These are phyloP conservation scores for Eupelmus urozonus DNA, from an alignment of 2,888 invertebrate species.

Conservation along the genomic window DNA sequence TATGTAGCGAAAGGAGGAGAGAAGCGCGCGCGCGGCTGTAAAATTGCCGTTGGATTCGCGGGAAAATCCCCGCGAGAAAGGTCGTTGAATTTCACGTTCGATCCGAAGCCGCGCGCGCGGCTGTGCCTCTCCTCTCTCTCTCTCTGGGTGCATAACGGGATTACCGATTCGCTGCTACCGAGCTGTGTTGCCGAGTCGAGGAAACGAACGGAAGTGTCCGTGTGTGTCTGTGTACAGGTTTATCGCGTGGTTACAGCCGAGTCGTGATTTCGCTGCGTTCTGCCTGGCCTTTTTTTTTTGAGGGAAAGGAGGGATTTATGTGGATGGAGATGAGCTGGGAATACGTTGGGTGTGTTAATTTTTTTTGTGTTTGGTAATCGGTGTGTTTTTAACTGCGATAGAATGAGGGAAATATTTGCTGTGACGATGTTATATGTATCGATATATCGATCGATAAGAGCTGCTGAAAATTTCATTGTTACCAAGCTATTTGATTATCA, in stretches of 20 bases:
- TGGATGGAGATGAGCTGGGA: too few species aligned
- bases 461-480: too few species aligned
- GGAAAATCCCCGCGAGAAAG: slow-evolving; percentile 39
- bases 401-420: too few species aligned
- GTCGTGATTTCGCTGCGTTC: background rate
- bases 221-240: background rate
- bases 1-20: background rate
- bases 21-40: background rate
- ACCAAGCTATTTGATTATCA: too few species aligned
- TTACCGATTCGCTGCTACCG: slow-evolving; percentile 4
- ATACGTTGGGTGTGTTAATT: too few species aligned
- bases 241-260: too few species aligned
- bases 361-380: too few species aligned
- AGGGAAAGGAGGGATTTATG: background rate
- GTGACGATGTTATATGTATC: too few species aligned
- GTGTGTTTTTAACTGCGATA: too few species aligned
- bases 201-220: background rate
- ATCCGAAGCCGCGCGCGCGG: background rate
- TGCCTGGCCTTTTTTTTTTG: background rate
- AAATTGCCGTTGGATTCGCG: slow-evolving; percentile 31
- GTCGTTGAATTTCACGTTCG: slow-evolving; percentile 34
- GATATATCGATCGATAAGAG: too few species aligned
- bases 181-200: background rate
- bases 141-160: slow-evolving; percentile 28
- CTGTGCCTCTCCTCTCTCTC: background rate